phyloP scores from a whole-genome alignment of 2,888 invertebrate genomes.

The Phalera bucephala region DNA sequence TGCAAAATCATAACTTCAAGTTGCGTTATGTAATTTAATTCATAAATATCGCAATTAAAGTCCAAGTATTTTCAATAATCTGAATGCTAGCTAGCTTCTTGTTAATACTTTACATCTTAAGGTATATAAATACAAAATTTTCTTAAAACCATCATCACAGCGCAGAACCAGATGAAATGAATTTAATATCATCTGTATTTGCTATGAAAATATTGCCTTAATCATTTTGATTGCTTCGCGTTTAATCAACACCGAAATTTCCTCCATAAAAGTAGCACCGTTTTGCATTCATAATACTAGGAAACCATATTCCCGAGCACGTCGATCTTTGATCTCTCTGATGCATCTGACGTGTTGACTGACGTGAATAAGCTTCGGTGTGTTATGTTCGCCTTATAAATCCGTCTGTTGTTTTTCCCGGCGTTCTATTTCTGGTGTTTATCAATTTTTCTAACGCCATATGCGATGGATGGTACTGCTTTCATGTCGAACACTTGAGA shows the following conservation, averaged over 20 bases:
- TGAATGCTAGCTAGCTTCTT: too few species aligned
- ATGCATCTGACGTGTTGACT: slow-evolving; percentile 41
- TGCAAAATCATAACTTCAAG: too few species aligned
- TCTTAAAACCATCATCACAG: too few species aligned
- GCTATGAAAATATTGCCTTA: neutral
- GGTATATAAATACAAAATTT: too few species aligned
- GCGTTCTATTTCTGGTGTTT: slow-evolving; percentile 38
- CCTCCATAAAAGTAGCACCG: slow-evolving; percentile 22
- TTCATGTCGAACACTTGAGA: slow-evolving; percentile 30
- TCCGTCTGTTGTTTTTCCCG: slow-evolving; percentile 20
- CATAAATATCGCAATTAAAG: too few species aligned
- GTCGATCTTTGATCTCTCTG: slow-evolving; percentile 39
- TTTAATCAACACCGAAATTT: slow-evolving; percentile 17
- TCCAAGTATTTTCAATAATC: too few species aligned
- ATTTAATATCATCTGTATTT: too few species aligned
- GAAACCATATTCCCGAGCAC: slow-evolving; percentile 30
- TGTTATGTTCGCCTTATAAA: slow-evolving; percentile 26
- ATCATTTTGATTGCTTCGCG: neutral
- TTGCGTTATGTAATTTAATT: too few species aligned
- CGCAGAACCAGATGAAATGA: too few species aligned
- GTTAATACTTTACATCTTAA: too few species aligned
- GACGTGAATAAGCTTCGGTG: slow-evolving; percentile 29
- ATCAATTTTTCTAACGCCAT: slow-evolving; percentile 37
- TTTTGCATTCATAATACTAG: slow-evolving; percentile 29
- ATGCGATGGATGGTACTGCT: slow-evolving; percentile 27